Evolutionary conservation across 2,797 vertebrate genomes (phyloP), one percentile per base, ranked within the genome.

Genomic region (Macropodus opercularis): DNA sequence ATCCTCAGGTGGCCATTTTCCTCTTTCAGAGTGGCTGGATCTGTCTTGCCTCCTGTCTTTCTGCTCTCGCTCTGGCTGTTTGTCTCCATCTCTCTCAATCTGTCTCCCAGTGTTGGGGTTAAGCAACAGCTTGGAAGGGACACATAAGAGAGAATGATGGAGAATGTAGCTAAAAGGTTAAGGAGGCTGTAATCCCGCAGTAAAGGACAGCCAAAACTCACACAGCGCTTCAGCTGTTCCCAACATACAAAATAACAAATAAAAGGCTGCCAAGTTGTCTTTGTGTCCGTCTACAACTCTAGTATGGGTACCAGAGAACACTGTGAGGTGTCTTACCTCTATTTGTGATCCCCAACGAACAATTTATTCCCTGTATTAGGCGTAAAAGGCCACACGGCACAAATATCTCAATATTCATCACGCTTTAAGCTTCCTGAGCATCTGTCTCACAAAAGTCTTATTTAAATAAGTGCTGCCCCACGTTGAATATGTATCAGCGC

Each of bases 161-260:
- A 88, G 89, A 91, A 90, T 84, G 81, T 75, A 83, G 85, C 85
- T 85, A 79, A 90, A 89, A 91, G 88, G 88, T 90, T 90, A 89
- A 91, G 87, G 88, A 87, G 83, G 85, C 80, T 78, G 81, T 87
- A 91, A 89, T 90, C 83, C 83, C 65, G 54, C 67, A 50, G 79
- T 77, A 88, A 90, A 91, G 89, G 86, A 92, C 87, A 85, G 85
- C 86, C 89, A 89, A 91, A 89, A 89, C 69, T 86, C 87, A 88
- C 81, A 87, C 87, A 84, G 87, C 26, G 79, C 71, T 78, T 85
- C 86, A 89, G 88, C 84, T 87, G 86, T 75, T 84, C 77, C 67
- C 61, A 69, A 83, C 85, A 83, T 69, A 78, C 53, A 55, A 75
- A 69, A 67, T 66, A 70, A 77, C 49, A 71, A 75, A 87, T 67